phyloP scores from a whole-genome alignment of 2,797 vertebrate genomes.

The Falco cherrug region DNA sequence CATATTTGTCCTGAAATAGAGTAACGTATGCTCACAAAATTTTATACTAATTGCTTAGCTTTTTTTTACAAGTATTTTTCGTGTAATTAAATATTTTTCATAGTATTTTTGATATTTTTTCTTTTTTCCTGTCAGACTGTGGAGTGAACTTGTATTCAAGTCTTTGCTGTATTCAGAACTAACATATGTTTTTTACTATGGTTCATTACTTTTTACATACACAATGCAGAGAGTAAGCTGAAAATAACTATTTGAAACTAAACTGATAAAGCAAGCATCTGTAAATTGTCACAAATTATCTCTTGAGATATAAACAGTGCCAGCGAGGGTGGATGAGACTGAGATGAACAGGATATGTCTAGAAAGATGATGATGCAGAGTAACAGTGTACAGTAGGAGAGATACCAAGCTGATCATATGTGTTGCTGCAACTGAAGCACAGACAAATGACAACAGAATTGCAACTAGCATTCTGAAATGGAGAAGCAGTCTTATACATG shows the following conservation, averaged over 20 bases:
- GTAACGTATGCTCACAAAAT: neutral
- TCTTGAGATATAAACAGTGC: neutral
- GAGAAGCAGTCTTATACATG: neutral
- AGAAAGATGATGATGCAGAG: neutral
- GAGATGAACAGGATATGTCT: neutral
- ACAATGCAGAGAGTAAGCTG: neutral
- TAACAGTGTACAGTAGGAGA: neutral
- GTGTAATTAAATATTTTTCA: neutral
- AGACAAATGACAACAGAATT: neutral
- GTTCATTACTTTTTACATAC: conserved; percentile 9
- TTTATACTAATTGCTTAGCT: neutral
- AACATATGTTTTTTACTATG: neutral
- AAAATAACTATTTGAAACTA: conserved; percentile 18
- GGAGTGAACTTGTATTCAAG: neutral
- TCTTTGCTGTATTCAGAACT: neutral
- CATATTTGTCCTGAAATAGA: neutral
- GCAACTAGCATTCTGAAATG: neutral
- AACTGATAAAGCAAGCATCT: conserved; percentile 11
- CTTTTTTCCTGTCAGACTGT: neutral
- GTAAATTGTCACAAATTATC: neutral
- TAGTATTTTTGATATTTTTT: neutral
- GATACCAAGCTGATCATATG: neutral
- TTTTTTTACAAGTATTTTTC: neutral
- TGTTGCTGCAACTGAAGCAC: neutral
- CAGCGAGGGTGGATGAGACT: neutral